Evolutionary conservation across 2,888 invertebrate species (phyloP).

Genomic region (Thera obeliscata): DNA sequence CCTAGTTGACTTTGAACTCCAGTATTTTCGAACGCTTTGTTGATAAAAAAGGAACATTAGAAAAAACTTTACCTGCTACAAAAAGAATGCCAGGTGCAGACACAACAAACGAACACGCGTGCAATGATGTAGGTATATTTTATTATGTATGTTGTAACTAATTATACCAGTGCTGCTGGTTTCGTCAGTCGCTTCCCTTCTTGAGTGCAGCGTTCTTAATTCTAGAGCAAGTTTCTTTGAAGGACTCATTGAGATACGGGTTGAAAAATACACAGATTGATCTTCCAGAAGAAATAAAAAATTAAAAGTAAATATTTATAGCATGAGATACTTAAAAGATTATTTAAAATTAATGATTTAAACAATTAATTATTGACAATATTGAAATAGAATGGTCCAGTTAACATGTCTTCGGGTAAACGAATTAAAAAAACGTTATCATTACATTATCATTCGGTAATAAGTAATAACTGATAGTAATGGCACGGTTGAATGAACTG

Average conservation of each 20-base stretch:
- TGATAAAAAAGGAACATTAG: background rate
- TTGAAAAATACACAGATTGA: too few relatives aligned
- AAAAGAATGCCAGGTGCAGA: background rate
- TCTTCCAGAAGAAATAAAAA: too few relatives aligned
- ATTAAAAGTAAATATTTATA: too few relatives aligned
- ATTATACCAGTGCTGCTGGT: too few relatives aligned
- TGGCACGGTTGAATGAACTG: conserved; percentile 7
- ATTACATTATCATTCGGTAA: background rate
- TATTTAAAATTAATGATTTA: too few relatives aligned
- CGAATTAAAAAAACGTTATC: background rate
- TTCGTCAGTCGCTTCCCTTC: background rate
- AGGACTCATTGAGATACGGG: too few relatives aligned
- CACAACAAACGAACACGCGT: background rate
- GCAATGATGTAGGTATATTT: background rate
- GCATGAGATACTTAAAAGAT: too few relatives aligned
- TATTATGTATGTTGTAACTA: background rate
- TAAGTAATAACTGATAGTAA: background rate
- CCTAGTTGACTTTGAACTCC: conserved; percentile 1
- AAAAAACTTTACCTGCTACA: background rate
- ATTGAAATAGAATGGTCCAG: too few relatives aligned
- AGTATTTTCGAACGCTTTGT: background rate
- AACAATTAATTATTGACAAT: too few relatives aligned
- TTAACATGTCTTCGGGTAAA: too few relatives aligned
- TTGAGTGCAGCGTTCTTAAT: background rate
- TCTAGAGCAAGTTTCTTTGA: background rate